Conservation (phyloP, 1,140 invertebrate genomes). For the Triops cancriformis region DNA sequence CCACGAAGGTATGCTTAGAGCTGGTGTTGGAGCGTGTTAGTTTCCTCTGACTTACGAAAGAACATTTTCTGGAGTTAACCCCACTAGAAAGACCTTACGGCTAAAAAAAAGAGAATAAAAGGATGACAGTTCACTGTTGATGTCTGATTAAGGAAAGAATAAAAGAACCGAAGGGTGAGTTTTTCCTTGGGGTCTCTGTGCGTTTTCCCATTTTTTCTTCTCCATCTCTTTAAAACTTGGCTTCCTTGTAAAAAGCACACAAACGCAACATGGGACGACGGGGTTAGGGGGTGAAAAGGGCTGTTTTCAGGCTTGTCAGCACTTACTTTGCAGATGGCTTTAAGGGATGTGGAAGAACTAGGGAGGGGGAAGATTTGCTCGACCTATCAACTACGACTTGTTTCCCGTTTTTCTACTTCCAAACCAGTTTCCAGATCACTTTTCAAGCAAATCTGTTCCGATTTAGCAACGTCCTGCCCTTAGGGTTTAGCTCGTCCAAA, state of each 20-base stretch:
- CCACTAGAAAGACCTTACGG: too few species aligned
- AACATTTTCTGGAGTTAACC: too few species aligned
- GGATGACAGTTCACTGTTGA: background rate
- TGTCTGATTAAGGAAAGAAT: conserved; percentile 9
- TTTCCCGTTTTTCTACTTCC: background rate
- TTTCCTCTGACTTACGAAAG: too few species aligned
- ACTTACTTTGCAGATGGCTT: background rate
- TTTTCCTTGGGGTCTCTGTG: background rate
- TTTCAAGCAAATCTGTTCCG: conserved; percentile 4
- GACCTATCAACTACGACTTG: background rate
- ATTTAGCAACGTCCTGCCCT: background rate
- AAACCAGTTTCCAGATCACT: background rate
- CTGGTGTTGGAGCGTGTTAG: too few species aligned
- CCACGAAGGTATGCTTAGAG: background rate
- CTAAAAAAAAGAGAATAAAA: conserved; percentile 19
- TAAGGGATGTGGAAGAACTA: background rate
- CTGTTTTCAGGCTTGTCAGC: background rate
- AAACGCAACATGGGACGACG: background rate
- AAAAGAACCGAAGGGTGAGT: background rate
- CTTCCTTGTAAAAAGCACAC: background rate
- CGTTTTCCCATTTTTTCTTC: background rate
- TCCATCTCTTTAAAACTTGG: background rate
- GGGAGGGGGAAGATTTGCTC: background rate
- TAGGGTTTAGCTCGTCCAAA: background rate
- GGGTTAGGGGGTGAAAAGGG: background rate